A percentile compares a stretch with the other conserved stretches of the same genome.
Evolutionary conservation across 1,140 invertebrate species (phyloP).

Genomic region (Agraylea sexmaculata): DNA sequence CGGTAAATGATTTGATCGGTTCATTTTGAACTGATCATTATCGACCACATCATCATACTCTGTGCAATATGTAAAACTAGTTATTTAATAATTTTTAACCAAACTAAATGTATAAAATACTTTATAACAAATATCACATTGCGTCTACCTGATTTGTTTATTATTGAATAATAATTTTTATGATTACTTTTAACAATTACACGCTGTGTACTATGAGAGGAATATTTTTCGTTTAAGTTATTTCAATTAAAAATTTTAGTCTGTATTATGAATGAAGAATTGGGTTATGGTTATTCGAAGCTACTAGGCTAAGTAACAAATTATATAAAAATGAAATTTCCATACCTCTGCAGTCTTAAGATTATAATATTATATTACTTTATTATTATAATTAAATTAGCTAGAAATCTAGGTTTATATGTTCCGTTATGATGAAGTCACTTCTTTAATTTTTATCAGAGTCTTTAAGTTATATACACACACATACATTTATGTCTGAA

Average conservation of each 20-base stretch:
- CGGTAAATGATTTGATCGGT: no score
- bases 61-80: slow-evolving; percentile 53
- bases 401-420: slow-evolving; percentile 41
- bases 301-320: slow-evolving; percentile 22
- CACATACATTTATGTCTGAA: slow-evolving; percentile 35
- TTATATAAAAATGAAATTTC: slow-evolving; percentile 37
- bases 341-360: slow-evolving; percentile 44
- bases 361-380: slow-evolving; percentile 28
- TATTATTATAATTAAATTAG: slow-evolving; percentile 37
- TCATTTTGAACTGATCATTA: no score
- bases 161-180: no score
- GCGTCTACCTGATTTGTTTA: slow-evolving; percentile 41
- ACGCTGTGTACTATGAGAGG: no score
- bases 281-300: slow-evolving; percentile 35
- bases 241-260: slow-evolving; percentile 16
- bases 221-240: slow-evolving; percentile 43
- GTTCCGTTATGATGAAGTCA: slow-evolving; percentile 41
- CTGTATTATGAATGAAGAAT: slow-evolving; percentile 33
- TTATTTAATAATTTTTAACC: slow-evolving; percentile 49
- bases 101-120: slow-evolving; percentile 46
- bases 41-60: no score
- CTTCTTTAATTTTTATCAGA: slow-evolving; percentile 35
- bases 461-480: slow-evolving; percentile 44
- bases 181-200: no score
- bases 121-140: slow-evolving; percentile 35